phyloP scores from a whole-genome alignment of 2,888 invertebrate genomes.

The Euphydryas editha region DNA sequence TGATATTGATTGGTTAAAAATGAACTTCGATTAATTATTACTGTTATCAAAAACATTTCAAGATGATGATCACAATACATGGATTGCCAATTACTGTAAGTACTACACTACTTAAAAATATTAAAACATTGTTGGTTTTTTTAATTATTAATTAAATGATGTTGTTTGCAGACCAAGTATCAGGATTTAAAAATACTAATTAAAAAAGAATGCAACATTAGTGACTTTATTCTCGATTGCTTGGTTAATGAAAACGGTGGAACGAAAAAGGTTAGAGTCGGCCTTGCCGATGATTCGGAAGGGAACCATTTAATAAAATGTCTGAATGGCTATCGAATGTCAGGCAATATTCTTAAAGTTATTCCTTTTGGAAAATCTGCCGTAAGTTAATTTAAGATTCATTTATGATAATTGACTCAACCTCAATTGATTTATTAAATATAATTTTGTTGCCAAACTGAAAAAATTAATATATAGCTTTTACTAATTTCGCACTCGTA shows the following conservation, averaged over 20 bases:
- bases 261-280: conserved; percentile 67
- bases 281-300: conserved; percentile 63
- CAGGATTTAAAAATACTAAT: conserved; percentile 66
- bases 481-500: background rate
- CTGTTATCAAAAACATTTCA: conserved; percentile 39
- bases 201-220: conserved; percentile 64
- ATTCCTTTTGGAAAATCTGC: conserved; percentile 59
- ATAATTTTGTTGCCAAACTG: background rate
- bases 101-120: conserved; percentile 19
- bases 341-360: conserved; percentile 58
- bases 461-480: background rate
- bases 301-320: conserved; percentile 63
- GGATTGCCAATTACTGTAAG: conserved; percentile 66
- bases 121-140: background rate
- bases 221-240: conserved; percentile 69
- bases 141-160: background rate
- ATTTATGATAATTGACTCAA: background rate
- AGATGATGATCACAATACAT: conserved; percentile 74
- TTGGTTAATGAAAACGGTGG: conserved; percentile 57
- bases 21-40: background rate
- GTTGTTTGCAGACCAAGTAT: conserved; percentile 61
- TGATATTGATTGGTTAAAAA: background rate
- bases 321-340: conserved; percentile 63
- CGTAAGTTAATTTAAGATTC: conserved; percentile 22
- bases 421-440: background rate